These are phyloP conservation scores for Drosophila kuntzei DNA, from an alignment of 2,888 invertebrate species.

Conservation along the genomic window DNA sequence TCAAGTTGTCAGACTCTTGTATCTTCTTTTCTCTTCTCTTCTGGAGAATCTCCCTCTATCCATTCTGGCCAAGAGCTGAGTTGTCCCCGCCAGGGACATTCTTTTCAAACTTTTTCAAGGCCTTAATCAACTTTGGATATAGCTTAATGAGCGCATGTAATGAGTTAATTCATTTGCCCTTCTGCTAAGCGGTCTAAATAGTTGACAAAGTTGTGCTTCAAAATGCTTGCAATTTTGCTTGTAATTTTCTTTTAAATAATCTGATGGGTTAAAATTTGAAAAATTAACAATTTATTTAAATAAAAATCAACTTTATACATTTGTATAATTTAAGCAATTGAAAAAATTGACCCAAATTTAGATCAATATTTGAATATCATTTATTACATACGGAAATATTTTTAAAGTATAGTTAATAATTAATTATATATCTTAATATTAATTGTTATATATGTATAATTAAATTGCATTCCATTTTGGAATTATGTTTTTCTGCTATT, in stretches of 20 bases:
- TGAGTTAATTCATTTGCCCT: constrained; percentile 70
- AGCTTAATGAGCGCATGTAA: constrained; percentile 72
- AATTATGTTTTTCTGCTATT: not conserved
- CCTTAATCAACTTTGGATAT: constrained; percentile 74
- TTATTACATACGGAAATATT: too few species aligned
- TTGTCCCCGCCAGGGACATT: constrained; percentile 31
- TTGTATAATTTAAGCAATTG: not conserved
- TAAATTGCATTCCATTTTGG: not conserved
- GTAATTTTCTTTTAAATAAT: not conserved
- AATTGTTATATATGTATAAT: too few species aligned
- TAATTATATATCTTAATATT: too few species aligned
- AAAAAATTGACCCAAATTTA: not conserved
- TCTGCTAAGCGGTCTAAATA: constrained; percentile 33
- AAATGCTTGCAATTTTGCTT: constrained; percentile 12
- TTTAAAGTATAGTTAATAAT: too few species aligned
- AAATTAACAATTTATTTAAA: not conserved
- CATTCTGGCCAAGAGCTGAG: constrained; percentile 1
- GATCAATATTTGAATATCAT: too few species aligned
- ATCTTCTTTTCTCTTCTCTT: constrained; percentile 13
- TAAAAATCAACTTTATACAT: not conserved
- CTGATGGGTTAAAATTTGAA: not conserved
- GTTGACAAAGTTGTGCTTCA: constrained; percentile 31
- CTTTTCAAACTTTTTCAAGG: constrained; percentile 66
- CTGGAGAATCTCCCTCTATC: not conserved
- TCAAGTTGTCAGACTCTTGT: constrained; percentile 53